Conservation (phyloP, 2,888 invertebrate species). For the Zygothrica quintamaculata region DNA sequence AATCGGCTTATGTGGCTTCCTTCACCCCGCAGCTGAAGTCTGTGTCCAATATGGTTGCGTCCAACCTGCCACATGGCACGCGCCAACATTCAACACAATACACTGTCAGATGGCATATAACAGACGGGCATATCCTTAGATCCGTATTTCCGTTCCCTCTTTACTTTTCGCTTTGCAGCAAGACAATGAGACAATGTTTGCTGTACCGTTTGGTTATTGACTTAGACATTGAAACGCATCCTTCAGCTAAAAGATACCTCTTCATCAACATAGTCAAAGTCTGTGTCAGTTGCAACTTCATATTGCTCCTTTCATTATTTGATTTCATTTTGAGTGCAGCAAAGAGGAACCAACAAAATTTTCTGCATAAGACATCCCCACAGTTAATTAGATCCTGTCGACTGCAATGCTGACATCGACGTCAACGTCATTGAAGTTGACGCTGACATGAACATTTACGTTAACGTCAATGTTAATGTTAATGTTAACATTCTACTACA, state of each 20-base stretch:
- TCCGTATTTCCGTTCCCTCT: neutral
- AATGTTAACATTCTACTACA: too few species aligned
- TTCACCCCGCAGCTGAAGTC: constrained; percentile 3
- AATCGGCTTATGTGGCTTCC: constrained; percentile 65
- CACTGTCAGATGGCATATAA: constrained; percentile 8
- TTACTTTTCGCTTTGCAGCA: neutral
- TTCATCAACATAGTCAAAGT: neutral
- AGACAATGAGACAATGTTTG: neutral
- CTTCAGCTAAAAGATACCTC: neutral
- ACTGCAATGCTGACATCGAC: neutral
- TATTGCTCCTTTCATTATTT: neutral
- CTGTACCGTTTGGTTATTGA: neutral
- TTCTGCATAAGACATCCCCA: constrained; percentile 15
- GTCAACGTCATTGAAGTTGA: too few species aligned
- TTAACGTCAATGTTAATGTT: too few species aligned
- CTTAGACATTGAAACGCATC: too few species aligned
- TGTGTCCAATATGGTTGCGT: neutral
- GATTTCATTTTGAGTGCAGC: constrained; percentile 4
- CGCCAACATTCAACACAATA: constrained; percentile 20
- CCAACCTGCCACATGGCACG: constrained; percentile 33
- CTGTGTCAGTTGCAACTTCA: neutral
- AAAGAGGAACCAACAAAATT: neutral
- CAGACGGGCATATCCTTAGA: too few species aligned
- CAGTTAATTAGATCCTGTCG: constrained; percentile 12
- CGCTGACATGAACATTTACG: too few species aligned